Evolutionary conservation across 92 coral and sea anemone species (phyloP), one percentile per base, ranked within the genome.

Genomic region (Heteractis magnifica): DNA sequence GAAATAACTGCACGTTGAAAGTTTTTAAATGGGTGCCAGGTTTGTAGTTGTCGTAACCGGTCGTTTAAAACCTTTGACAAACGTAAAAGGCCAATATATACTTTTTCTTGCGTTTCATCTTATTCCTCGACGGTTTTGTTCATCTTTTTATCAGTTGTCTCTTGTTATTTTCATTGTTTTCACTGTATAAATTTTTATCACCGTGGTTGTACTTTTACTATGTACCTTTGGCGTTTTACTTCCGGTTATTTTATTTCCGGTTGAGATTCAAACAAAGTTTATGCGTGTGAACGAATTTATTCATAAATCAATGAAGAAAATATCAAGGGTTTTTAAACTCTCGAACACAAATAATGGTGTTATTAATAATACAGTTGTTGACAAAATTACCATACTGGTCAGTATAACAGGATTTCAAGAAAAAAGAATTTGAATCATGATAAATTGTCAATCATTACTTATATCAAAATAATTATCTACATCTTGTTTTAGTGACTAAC

Each of bases 11-110:
- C 71, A 87, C 98, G 2, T 80, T 96, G 48, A 96, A 95, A 89
- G 92, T 94, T 80, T 96, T 90, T 86, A 96, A 96, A 76, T 96
- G 99, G 99, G 98, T 96, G 44, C 99, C 99, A 88, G 98, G 99
- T 96, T 83, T 60, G 91, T 81, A 44, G n/a, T 53, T 65, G 74
- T 19, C 52, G 16, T 71, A 68, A 51, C 6, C 7, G 41, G 16
- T 18, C 52, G 13, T 3, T 14, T n/a, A n/a, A 44, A 52, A 20
- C 52, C 52, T 73, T 64, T 15, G 12, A 49, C 34, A 44, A 76
- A 15, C 19, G 14, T 34, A 51, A 18, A 26, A 10, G 14, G 73
- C 10, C 48, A 68, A 68, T 19, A 23, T 19, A 13, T 18, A 68
- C 14, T 14, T 9, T 23, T 68, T 34, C 10, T 68, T 68, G 12